Percentiles rank a stretch among this genome's conserved stretches.
These are phyloP conservation scores for Dendropsophus ebraccatus DNA, from an alignment of 2,113 vertebrate genomes.

Conservation along the genomic window DNA sequence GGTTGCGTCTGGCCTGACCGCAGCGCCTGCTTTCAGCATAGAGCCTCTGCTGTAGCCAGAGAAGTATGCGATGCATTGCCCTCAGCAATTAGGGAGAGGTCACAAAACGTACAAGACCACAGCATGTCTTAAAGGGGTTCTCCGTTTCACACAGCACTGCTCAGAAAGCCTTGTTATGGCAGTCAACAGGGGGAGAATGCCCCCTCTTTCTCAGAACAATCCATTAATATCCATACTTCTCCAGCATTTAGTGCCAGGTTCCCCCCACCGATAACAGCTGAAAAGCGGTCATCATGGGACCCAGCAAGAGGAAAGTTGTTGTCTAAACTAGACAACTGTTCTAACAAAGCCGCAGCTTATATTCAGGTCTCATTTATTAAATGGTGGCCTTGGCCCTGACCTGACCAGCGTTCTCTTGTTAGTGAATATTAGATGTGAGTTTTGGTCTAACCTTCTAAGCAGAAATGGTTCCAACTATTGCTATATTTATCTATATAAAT, in stretches of 20 bases:
- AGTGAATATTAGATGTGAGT: too few relatives aligned
- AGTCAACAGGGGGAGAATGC: neutral
- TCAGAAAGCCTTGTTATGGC: neutral
- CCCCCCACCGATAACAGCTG: neutral
- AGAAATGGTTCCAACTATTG: too few relatives aligned
- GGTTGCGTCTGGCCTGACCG: conserved; percentile 47
- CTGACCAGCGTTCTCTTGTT: too few relatives aligned
- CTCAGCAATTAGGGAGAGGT: conserved; percentile 14
- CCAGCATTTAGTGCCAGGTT: neutral
- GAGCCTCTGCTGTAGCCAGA: conserved; percentile 49
- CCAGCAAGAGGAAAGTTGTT: neutral
- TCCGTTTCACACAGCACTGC: neutral
- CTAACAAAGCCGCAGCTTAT: neutral
- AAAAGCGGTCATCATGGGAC: neutral
- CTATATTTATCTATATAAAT: too few relatives aligned
- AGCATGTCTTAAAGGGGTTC: neutral
- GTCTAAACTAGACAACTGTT: neutral
- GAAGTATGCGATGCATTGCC: conserved; percentile 39
- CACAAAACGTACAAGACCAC: conserved; percentile 25
- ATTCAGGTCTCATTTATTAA: too few relatives aligned
- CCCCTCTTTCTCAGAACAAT: too few relatives aligned
- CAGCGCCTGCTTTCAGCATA: conserved; percentile 52
- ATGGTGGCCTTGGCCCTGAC: too few relatives aligned
- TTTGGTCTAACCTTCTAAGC: too few relatives aligned
- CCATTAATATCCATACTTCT: neutral